A percentile compares a stretch with the other conserved stretches of the same genome.
phyloP scores from a whole-genome alignment of 1,140 invertebrate genomes.

The Luehdorfia chinensis region DNA sequence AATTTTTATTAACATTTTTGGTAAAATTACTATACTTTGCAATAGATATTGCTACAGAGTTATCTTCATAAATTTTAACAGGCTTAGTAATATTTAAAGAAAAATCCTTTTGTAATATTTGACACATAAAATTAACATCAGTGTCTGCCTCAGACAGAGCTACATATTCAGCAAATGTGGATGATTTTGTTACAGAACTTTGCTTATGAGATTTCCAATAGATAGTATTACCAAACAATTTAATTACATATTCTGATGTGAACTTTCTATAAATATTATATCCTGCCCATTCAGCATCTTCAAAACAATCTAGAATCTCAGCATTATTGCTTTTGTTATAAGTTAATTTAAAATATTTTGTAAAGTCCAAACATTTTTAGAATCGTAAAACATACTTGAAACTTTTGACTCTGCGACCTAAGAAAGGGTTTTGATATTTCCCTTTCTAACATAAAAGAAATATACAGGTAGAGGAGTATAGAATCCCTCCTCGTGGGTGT shows the following conservation, averaged over 20 bases:
- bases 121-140: conserved; percentile 16
- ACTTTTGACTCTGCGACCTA: too few relatives aligned
- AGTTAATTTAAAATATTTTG: conserved; percentile 49
- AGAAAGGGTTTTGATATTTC: too few relatives aligned
- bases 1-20: too few relatives aligned
- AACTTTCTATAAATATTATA: conserved; percentile 54
- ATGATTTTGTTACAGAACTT: conserved; percentile 38
- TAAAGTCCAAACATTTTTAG: conserved; percentile 47
- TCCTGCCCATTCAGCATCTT: conserved; percentile 54
- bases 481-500: too few relatives aligned
- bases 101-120: background rate
- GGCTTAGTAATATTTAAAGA: too few relatives aligned
- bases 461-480: too few relatives aligned
- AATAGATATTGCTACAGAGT: too few relatives aligned
- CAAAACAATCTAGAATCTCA: conserved; percentile 47
- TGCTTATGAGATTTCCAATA: conserved; percentile 50
- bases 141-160: conserved; percentile 34
- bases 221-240: conserved; percentile 43
- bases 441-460: too few relatives aligned
- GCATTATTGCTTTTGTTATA: conserved; percentile 34
- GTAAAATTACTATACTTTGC: too few relatives aligned
- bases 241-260: conserved; percentile 48
- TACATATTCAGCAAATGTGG: conserved; percentile 41
- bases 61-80: too few relatives aligned
- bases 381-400: conserved; percentile 51